Evolutionary conservation across 2,113 vertebrate genomes (phyloP).

Genomic region (Triplophysa tibetana): DNA sequence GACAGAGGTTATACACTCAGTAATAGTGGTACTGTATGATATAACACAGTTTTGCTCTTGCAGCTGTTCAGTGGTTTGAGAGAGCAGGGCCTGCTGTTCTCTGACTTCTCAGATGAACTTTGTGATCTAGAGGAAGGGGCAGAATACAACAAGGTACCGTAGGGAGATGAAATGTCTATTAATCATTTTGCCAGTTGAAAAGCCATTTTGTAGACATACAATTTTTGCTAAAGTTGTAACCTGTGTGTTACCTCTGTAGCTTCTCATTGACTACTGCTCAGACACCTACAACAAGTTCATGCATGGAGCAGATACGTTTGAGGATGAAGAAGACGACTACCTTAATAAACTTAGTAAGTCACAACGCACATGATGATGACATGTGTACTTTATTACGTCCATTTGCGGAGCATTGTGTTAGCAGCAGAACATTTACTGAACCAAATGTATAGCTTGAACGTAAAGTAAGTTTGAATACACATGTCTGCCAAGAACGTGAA

Average conservation of each 20-base stretch:
- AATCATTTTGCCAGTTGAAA: neutral
- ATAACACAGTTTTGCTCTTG: neutral
- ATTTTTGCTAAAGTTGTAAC: neutral
- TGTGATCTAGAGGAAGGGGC: conserved; percentile 82
- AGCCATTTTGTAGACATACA: neutral
- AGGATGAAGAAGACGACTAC: conserved; percentile 80
- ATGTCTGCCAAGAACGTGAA: no score
- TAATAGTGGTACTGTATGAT: no score
- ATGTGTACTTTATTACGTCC: neutral
- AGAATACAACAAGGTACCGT: conserved; percentile 84
- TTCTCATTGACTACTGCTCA: conserved; percentile 82
- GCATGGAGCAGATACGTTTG: conserved; percentile 85
- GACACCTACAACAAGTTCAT: conserved; percentile 90
- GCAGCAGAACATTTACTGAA: no score
- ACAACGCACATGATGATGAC: neutral
- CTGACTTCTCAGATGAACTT: conserved; percentile 69
- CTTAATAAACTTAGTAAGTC: conserved; percentile 84
- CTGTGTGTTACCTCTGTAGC: conserved; percentile 64
- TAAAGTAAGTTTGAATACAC: no score
- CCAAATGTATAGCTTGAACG: no score
- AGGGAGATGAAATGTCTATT: neutral
- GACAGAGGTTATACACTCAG: no score
- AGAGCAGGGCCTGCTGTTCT: conserved; percentile 73
- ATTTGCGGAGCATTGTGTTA: no score
- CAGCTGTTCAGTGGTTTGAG: conserved; percentile 67